These are phyloP conservation scores for Xenopus laevis DNA, from an alignment of 2,113 vertebrate genomes.

Conservation along the genomic window DNA sequence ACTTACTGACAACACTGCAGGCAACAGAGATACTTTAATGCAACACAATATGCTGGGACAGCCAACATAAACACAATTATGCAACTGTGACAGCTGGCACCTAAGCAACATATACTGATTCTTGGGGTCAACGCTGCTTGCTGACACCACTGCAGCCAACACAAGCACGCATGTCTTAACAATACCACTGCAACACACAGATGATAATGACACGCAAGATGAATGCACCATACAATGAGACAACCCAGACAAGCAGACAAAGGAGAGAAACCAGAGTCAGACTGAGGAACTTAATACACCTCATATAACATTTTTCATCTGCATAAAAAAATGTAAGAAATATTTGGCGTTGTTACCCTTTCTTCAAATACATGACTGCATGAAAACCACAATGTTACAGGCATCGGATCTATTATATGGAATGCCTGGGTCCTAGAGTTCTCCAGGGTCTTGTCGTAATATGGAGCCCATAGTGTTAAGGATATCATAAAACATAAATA, in stretches of 20 bases:
- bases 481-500: too few species aligned
- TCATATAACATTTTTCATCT: not conserved
- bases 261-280: slow-evolving; percentile 29
- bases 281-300: not conserved
- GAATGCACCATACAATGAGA: slow-evolving; percentile 31
- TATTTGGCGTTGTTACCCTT: too few species aligned
- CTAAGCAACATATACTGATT: slow-evolving; percentile 28
- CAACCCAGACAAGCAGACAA: slow-evolving; percentile 36
- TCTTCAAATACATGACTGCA: too few species aligned
- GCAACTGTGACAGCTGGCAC: slow-evolving; percentile 4
- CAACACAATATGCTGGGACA: slow-evolving; percentile 25
- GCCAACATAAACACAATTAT: slow-evolving; percentile 29
- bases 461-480: too few species aligned
- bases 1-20: slow-evolving; percentile 40
- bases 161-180: slow-evolving; percentile 39
- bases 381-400: too few species aligned
- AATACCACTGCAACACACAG: slow-evolving; percentile 42
- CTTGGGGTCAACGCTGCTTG: slow-evolving; percentile 22
- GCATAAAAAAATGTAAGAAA: not conserved
- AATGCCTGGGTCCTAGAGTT: too few species aligned
- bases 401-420: too few species aligned
- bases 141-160: slow-evolving; percentile 40
- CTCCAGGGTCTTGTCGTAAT: too few species aligned
- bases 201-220: slow-evolving; percentile 35
- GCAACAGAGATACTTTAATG: slow-evolving; percentile 23